Conservation (phyloP, 2,113 vertebrate species). For the Fregata magnificens region DNA sequence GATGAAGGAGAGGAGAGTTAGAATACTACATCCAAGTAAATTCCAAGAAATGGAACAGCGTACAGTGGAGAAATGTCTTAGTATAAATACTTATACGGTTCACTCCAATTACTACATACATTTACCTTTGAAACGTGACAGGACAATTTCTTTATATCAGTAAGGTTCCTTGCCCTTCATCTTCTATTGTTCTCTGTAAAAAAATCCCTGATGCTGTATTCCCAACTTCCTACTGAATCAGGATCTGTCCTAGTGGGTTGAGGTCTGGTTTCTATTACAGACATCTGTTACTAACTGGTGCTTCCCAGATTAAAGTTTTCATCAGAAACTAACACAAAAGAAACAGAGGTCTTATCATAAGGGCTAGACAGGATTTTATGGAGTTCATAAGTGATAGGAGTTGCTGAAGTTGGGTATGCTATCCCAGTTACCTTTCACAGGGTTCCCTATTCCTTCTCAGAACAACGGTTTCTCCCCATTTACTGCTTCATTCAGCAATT, state of each 20-base stretch:
- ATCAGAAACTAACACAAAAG: background rate
- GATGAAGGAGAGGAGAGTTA: background rate
- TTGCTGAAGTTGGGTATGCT: background rate
- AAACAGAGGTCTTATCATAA: background rate
- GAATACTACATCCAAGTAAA: background rate
- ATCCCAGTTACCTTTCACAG: background rate
- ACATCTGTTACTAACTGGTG: background rate
- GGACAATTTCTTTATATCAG: background rate
- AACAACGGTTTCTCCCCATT: background rate
- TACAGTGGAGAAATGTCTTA: background rate
- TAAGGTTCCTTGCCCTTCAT: background rate
- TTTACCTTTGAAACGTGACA: background rate
- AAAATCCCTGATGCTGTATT: background rate
- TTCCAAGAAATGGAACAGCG: background rate
- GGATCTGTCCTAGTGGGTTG: background rate
- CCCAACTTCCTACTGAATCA: background rate
- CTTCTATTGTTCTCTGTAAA: background rate
- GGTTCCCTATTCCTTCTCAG: background rate
- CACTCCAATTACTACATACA: background rate
- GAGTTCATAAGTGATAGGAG: background rate
- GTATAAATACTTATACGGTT: background rate
- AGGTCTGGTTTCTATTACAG: background rate
- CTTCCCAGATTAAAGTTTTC: background rate
- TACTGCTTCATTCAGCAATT: background rate
- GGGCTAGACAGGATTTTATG: background rate